A percentile compares a stretch with the other conserved stretches of the same genome.
Evolutionary conservation across 2,797 vertebrate genomes (phyloP).

Genomic region (Decapterus maruadsi): DNA sequence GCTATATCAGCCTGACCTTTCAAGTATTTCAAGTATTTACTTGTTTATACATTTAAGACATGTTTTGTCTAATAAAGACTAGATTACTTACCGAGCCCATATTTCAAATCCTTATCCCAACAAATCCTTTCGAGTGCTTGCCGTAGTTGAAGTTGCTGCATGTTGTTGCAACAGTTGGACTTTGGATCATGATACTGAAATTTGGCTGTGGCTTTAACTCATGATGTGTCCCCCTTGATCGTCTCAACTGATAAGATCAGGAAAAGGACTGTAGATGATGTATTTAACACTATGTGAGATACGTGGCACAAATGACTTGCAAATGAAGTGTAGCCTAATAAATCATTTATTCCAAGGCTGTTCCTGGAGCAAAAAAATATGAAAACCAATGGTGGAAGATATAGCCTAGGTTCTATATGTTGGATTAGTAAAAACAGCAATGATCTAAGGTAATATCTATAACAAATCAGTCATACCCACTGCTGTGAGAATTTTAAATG

Average conservation of each 20-base stretch:
- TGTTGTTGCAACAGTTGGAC: conserved; percentile 78
- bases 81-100: conserved; percentile 58
- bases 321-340: not conserved
- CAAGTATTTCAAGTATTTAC: not conserved
- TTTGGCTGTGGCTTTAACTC: conserved; percentile 23
- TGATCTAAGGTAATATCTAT: not conserved
- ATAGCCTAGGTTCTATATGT: not conserved
- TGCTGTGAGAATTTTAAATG: no score
- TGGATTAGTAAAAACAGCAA: not conserved
- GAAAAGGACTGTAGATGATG: not conserved
- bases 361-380: not conserved
- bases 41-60: conserved; percentile 1
- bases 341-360: not conserved
- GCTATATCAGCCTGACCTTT: not conserved
- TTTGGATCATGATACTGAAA: conserved; percentile 80
- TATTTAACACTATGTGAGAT: not conserved
- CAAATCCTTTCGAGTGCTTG: conserved; percentile 59
- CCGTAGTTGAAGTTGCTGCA: conserved; percentile 49
- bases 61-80: conserved; percentile 26
- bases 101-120: conserved; percentile 54
- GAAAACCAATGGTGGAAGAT: not conserved
- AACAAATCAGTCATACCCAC: no score
- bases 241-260: conserved; percentile 24
- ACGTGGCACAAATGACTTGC: not conserved
- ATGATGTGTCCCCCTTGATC: conserved; percentile 11